Percentiles rank a stretch among this genome's conserved stretches.
Conservation (phyloP, 1,140 invertebrate species). For the Dendroctonus valens region DNA sequence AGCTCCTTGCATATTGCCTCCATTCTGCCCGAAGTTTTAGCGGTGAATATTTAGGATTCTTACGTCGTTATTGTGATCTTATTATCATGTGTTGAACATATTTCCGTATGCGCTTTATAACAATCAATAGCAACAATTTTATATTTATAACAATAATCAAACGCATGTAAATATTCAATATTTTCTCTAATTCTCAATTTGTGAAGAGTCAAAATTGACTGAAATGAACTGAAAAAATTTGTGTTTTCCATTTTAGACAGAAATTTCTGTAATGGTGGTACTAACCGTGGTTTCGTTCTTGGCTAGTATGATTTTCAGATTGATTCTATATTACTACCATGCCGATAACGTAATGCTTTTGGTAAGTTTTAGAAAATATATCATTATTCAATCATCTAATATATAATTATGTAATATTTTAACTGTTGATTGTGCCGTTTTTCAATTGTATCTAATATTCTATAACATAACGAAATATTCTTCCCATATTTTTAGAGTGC, state of each 20-base stretch:
- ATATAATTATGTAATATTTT: too few species aligned
- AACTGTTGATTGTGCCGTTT: too few species aligned
- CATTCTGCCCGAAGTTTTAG: not conserved
- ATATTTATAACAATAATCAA: too few species aligned
- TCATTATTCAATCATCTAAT: too few species aligned
- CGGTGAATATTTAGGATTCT: not conserved
- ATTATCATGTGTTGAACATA: too few species aligned
- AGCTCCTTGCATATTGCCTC: conserved; percentile 23
- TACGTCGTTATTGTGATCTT: not conserved
- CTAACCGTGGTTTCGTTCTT: not conserved
- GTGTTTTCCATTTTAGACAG: not conserved
- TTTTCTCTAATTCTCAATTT: too few species aligned
- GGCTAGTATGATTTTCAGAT: conserved; percentile 7
- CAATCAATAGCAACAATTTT: too few species aligned
- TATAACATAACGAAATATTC: not conserved
- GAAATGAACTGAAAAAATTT: too few species aligned
- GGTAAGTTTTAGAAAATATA: conserved; percentile 3
- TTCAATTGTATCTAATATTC: too few species aligned
- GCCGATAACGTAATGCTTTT: conserved; percentile 16
- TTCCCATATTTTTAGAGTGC: conserved; percentile 21
- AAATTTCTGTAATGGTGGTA: not conserved
- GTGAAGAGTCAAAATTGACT: too few species aligned
- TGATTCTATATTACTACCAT: conserved; percentile 23
- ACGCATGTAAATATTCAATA: too few species aligned
- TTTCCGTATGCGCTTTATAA: too few species aligned